Percentiles rank a stretch among this genome's conserved stretches.
Evolutionary conservation across 2,888 invertebrate species (phyloP).

Genomic region (Punctoribates punctum): DNA sequence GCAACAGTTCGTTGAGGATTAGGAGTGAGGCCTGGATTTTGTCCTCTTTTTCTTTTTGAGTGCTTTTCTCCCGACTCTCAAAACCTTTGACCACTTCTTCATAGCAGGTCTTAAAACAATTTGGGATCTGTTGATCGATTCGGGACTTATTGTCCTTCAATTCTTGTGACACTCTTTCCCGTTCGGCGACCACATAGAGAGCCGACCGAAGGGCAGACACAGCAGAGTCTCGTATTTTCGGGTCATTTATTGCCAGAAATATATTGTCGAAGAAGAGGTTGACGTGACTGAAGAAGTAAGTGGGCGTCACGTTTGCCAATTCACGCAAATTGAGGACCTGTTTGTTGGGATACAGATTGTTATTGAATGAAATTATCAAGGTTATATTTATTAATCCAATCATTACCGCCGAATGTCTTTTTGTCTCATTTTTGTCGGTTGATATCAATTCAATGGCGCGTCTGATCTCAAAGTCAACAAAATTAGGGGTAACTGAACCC

Average conservation of each 20-base stretch:
- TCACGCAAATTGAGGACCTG: slow-evolving; percentile 80
- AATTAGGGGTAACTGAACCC: slow-evolving; percentile 90
- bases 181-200: slow-evolving; percentile 86
- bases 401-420: slow-evolving; percentile 72
- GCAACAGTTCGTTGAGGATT: slow-evolving; percentile 85
- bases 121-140: slow-evolving; percentile 40
- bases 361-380: too few species aligned
- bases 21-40: slow-evolving; percentile 86
- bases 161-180: slow-evolving; percentile 85
- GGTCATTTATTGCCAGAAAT: slow-evolving; percentile 83
- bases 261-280: slow-evolving; percentile 90
- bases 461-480: slow-evolving; percentile 97
- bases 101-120: slow-evolving; percentile 65
- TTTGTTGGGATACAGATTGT: too few species aligned
- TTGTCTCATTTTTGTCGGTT: slow-evolving; percentile 76
- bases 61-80: slow-evolving; percentile 58
- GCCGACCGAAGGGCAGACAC: slow-evolving; percentile 92
- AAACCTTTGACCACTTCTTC: slow-evolving; percentile 79
- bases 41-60: slow-evolving; percentile 65
- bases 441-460: slow-evolving; percentile 92
- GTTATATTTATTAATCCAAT: slow-evolving; percentile 7
- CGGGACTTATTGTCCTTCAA: slow-evolving; percentile 67
- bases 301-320: slow-evolving; percentile 89
- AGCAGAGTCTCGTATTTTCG: slow-evolving; percentile 88
- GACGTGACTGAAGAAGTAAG: slow-evolving; percentile 93